phyloP scores from a whole-genome alignment of 2,888 invertebrate genomes.

The Melieria omissa region DNA sequence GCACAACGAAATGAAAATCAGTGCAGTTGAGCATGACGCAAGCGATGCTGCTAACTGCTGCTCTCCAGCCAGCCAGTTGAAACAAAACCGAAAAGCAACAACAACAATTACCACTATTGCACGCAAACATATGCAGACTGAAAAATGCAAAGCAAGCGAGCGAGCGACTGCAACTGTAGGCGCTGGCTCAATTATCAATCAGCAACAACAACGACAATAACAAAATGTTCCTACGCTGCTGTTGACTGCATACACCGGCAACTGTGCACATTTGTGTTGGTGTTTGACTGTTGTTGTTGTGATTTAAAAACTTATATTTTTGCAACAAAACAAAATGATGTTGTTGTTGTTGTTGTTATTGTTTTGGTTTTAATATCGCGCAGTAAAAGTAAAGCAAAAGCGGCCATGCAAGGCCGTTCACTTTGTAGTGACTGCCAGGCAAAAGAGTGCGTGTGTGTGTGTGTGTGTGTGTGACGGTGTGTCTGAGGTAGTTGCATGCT shows the following conservation, averaged over 20 bases:
- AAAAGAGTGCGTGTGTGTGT: too few relatives aligned
- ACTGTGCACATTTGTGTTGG: slow-evolving; percentile 9
- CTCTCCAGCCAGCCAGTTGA: slow-evolving; percentile 52
- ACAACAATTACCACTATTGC: slow-evolving; percentile 7
- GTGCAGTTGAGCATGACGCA: slow-evolving; percentile 58
- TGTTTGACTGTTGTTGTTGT: background rate
- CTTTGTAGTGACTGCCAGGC: slow-evolving; percentile 29
- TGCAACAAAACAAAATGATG: background rate
- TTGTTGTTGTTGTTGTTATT: background rate
- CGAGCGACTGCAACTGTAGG: slow-evolving; percentile 8
- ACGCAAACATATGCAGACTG: background rate
- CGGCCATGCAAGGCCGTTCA: slow-evolving; percentile 58
- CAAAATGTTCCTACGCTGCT: too few relatives aligned
- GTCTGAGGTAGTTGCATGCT: background rate
- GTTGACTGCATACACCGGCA: background rate
- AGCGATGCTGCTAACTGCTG: slow-evolving; percentile 40
- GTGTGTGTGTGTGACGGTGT: too few relatives aligned
- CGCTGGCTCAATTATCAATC: slow-evolving; percentile 14
- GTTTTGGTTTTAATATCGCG: slow-evolving; percentile 3
- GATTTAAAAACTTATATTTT: too few relatives aligned
- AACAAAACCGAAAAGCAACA: slow-evolving; percentile 2
- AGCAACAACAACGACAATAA: background rate
- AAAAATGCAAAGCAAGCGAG: too few relatives aligned
- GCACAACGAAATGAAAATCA: slow-evolving; percentile 45
- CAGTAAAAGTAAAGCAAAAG: slow-evolving; percentile 16